phyloP scores from a whole-genome alignment of 2,888 invertebrate species.

The Stenoptilia bipunctidactyla region DNA sequence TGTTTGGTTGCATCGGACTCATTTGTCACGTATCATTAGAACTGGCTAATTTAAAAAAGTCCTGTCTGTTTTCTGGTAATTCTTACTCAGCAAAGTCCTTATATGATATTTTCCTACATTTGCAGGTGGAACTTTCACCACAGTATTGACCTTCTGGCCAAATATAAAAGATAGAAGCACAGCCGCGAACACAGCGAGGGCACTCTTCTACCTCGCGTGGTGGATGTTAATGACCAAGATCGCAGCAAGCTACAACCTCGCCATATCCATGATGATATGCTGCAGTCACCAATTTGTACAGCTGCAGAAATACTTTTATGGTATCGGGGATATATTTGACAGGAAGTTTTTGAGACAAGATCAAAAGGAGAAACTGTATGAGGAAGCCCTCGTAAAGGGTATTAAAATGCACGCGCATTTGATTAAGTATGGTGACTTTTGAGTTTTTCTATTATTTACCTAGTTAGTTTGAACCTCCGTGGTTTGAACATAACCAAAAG shows the following conservation, averaged over 20 bases:
- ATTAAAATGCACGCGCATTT: constrained; percentile 20
- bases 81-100: too few relatives aligned
- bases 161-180: constrained; percentile 17
- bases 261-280: constrained; percentile 19
- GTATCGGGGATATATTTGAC: constrained; percentile 21
- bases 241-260: constrained; percentile 15
- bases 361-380: constrained; percentile 21
- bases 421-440: not conserved
- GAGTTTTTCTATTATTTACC: not conserved
- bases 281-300: constrained; percentile 24
- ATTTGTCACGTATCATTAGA: too few relatives aligned
- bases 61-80: too few relatives aligned
- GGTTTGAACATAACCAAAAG: too few relatives aligned
- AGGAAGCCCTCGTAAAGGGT: constrained; percentile 22
- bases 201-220: constrained; percentile 22
- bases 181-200: constrained; percentile 15
- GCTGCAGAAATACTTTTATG: constrained; percentile 25
- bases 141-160: constrained; percentile 27
- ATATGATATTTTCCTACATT: too few relatives aligned
- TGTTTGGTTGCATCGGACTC: too few relatives aligned
- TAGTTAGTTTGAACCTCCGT: not conserved
- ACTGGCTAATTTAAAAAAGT: too few relatives aligned
- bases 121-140: constrained; percentile 19
- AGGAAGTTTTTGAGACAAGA: constrained; percentile 9
- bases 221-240: constrained; percentile 20